phyloP scores from a whole-genome alignment of 2,888 invertebrate genomes.

The Perizoma affinitatum region DNA sequence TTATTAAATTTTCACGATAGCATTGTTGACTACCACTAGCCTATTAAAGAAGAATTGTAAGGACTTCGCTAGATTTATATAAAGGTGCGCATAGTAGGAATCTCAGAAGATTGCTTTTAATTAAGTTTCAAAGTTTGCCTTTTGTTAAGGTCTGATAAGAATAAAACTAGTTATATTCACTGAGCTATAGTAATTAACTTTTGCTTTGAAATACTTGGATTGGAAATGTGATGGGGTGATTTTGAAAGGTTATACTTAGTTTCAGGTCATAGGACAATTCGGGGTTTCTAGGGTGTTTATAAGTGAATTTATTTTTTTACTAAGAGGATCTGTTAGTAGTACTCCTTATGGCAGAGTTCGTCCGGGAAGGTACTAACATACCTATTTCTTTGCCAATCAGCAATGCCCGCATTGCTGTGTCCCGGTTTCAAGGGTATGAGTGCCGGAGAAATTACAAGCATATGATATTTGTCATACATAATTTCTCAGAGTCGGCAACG shows the following conservation, averaged over 20 bases:
- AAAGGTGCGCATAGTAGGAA: conserved; percentile 50
- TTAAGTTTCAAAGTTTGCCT: conserved; percentile 55
- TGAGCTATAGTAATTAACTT: conserved; percentile 25
- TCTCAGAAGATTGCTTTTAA: conserved; percentile 60
- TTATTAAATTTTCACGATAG: conserved; percentile 72
- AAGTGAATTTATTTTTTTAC: too few relatives aligned
- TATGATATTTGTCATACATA: too few relatives aligned
- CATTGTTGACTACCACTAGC: conserved; percentile 52
- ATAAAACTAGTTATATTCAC: conserved; percentile 34
- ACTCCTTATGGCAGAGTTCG: too few relatives aligned
- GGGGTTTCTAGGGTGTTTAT: background rate
- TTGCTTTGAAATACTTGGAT: conserved; percentile 13
- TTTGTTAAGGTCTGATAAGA: conserved; percentile 39
- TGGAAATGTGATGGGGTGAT: conserved; percentile 21
- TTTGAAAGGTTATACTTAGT: conserved; percentile 2
- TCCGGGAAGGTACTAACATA: too few relatives aligned
- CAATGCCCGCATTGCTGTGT: too few relatives aligned
- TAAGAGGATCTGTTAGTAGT: too few relatives aligned
- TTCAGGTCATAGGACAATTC: background rate
- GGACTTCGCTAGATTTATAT: conserved; percentile 59
- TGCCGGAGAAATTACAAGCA: too few relatives aligned
- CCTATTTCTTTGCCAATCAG: too few relatives aligned
- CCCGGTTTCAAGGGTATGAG: too few relatives aligned
- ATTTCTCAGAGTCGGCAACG: too few relatives aligned
- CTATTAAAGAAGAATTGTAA: conserved; percentile 69